Percentiles rank a stretch among this genome's conserved stretches.
phyloP scores from a whole-genome alignment of 2,888 invertebrate genomes.

The Dexiosoma caninum region DNA sequence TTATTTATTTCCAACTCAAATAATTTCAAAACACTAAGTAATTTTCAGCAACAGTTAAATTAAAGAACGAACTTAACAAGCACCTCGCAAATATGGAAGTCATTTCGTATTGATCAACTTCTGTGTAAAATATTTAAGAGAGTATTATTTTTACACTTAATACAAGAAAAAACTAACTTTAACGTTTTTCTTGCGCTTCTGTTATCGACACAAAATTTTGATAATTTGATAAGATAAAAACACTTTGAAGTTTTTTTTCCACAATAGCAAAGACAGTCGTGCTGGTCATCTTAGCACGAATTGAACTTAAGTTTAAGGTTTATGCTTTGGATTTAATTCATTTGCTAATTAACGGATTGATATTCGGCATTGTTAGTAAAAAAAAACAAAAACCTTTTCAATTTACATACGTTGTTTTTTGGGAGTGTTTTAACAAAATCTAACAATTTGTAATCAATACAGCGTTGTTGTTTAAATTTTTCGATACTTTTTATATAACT shows the following conservation, averaged over 20 bases:
- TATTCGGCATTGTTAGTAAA: too few relatives aligned
- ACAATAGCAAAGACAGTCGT: background rate
- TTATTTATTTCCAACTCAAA: slow-evolving; percentile 2
- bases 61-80: background rate
- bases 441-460: background rate
- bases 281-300: too few relatives aligned
- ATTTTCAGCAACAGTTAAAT: slow-evolving; percentile 15
- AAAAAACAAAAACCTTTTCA: background rate
- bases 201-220: slow-evolving; percentile 10
- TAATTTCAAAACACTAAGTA: slow-evolving; percentile 55
- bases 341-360: background rate
- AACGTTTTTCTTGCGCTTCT: background rate
- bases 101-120: slow-evolving; percentile 1
- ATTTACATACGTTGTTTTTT: background rate
- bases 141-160: background rate
- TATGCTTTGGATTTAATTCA: slow-evolving; percentile 1
- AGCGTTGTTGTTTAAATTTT: background rate
- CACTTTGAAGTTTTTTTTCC: background rate
- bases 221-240: slow-evolving; percentile 36
- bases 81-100: slow-evolving; percentile 1
- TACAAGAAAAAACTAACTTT: background rate
- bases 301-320: background rate
- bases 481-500: background rate
- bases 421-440: background rate
- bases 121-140: slow-evolving; percentile 25